A percentile compares a stretch with the other conserved stretches of the same genome.
These are phyloP conservation scores for Falco concolor DNA, from an alignment of 2,797 vertebrate species.

Conservation along the genomic window DNA sequence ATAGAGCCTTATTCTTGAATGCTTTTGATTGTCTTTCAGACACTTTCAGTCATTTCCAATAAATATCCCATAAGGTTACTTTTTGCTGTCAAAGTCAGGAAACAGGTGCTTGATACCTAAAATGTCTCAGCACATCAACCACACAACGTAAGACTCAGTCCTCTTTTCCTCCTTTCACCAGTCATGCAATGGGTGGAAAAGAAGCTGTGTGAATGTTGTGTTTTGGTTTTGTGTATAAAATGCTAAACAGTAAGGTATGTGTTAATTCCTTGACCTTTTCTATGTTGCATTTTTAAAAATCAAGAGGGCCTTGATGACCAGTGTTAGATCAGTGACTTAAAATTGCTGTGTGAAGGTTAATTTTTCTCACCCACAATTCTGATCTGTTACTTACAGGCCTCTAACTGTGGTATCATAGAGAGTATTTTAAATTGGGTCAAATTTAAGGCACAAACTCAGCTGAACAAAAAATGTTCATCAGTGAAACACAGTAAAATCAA, in stretches of 20 bases:
- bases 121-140: neutral
- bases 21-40: neutral
- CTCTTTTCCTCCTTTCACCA: neutral
- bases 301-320: neutral
- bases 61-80: neutral
- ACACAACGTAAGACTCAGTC: neutral
- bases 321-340: neutral
- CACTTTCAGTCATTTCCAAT: neutral
- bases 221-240: neutral
- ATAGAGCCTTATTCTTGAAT: neutral
- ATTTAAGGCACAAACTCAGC: conserved; percentile 89
- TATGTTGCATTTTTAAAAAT: neutral
- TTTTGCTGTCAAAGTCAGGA: neutral
- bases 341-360: neutral
- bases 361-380: neutral
- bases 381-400: conserved; percentile 75
- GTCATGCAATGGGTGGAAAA: neutral
- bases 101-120: neutral
- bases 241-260: neutral
- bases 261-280: neutral
- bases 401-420: conserved; percentile 90
- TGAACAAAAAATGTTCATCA: conserved; percentile 90
- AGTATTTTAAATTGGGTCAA: conserved; percentile 92
- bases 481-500: conserved; percentile 93
- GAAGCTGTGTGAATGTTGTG: neutral